These are phyloP conservation scores for Brachirus orientalis DNA, from an alignment of 2,113 vertebrate species.

Conservation along the genomic window DNA sequence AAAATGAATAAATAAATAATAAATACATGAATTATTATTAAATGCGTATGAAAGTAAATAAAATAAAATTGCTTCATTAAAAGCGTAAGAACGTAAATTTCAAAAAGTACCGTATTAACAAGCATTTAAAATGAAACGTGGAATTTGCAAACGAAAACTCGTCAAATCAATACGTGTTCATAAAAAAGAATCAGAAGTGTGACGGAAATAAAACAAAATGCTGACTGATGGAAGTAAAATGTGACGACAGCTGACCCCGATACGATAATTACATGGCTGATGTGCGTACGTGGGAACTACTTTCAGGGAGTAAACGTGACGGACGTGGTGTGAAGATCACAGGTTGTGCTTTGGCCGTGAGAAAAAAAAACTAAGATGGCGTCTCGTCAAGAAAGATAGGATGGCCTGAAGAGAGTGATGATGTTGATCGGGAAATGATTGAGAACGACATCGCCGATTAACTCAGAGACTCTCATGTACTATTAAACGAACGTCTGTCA, in stretches of 20 bases:
- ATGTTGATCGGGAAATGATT: conserved; percentile 65
- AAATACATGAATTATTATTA: no score
- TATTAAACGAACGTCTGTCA: conserved; percentile 22
- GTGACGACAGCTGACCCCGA: neutral
- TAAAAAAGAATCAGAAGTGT: no score
- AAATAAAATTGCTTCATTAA: no score
- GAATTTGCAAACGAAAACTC: no score
- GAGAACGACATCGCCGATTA: conserved; percentile 47
- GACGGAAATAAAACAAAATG: no score
- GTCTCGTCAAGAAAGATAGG: conserved; percentile 81
- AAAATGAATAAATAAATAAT: no score
- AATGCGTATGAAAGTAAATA: no score
- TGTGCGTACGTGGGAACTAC: conserved; percentile 66
- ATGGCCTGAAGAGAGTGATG: conserved; percentile 74
- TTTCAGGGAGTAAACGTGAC: conserved; percentile 63
- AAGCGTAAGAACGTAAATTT: no score
- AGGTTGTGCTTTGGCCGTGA: conserved; percentile 79
- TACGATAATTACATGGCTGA: neutral
- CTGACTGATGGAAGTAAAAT: neutral
- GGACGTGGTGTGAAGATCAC: conserved; percentile 49
- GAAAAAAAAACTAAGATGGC: conserved; percentile 84
- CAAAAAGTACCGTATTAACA: no score
- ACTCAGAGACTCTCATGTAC: conserved; percentile 39
- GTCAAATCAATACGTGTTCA: no score
- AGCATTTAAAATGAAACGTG: no score